These are phyloP conservation scores for Megaceryle maxima DNA, from an alignment of 2,113 vertebrate species.

Conservation along the genomic window DNA sequence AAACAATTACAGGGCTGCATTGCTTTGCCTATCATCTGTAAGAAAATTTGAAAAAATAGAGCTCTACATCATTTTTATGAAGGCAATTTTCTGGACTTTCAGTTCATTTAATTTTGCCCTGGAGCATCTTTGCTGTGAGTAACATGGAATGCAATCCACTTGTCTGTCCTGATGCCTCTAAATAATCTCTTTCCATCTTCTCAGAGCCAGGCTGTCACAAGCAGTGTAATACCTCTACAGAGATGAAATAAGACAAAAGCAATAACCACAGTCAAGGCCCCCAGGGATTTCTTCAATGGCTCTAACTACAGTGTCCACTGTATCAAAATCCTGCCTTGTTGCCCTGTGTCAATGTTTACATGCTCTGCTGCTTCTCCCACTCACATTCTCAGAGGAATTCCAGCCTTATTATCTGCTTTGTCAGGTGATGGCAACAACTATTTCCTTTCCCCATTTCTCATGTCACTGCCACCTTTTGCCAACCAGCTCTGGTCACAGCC, in stretches of 20 bases:
- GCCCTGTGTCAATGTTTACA: slow-evolving; percentile 45
- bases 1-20: background rate
- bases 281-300: slow-evolving; percentile 1
- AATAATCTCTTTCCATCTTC: slow-evolving; percentile 48
- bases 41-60: background rate
- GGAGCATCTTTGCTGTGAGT: slow-evolving; percentile 34
- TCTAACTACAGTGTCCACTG: slow-evolving; percentile 26
- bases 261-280: slow-evolving; percentile 30
- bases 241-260: slow-evolving; percentile 52
- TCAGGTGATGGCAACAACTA: background rate
- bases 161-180: slow-evolving; percentile 17
- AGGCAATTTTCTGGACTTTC: slow-evolving; percentile 5
- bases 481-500: background rate
- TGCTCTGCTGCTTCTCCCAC: background rate
- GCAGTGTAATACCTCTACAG: slow-evolving; percentile 9
- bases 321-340: slow-evolving; percentile 32
- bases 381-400: background rate
- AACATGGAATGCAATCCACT: slow-evolving; percentile 20
- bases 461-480: background rate
- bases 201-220: slow-evolving; percentile 31
- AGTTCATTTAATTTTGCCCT: slow-evolving; percentile 57
- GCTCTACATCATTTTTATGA: slow-evolving; percentile 32
- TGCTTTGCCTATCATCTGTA: background rate
- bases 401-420: background rate
- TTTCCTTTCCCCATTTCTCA: background rate